Base-by-base conservation (phyloP, 2,888 invertebrate genomes). In the Oxyscelio sp. region DNA sequence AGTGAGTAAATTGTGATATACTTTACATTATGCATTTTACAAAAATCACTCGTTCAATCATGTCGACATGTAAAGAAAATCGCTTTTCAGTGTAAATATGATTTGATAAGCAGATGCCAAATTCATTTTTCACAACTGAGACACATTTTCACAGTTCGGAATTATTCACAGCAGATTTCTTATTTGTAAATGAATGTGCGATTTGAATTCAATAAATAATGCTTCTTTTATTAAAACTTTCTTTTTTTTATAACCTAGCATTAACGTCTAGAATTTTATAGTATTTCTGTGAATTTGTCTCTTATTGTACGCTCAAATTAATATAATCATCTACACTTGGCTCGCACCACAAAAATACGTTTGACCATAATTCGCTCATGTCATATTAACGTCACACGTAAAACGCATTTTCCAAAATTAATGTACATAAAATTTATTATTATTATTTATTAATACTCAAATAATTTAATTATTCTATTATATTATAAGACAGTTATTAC, bases 1-100 rank as follows among this genome's bases (percentile, higher is more conserved):
- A 50, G 50, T 50, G 50, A 50, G 50, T 50, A 50, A 50, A 43
- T 17, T 43, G 17, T 43, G 43, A 43, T 43, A 19, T 43, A 43
- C 19, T 43, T 19, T 17, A 4, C 19, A 43, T 43, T 19, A 43
- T 11, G 8, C 19, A 40, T 43, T 43, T 43, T 43, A 8, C 6
- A 43, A 5, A 11, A 8, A 43, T 17, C 8, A 43, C 6, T 43
- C 8, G 19, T 43, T 19, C 13, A 43, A 19, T 19, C 19, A 19
- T 43, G 34, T 9, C 9, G 9, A 34, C 27, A 27, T 27, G 3
- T 4, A 27, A 27, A 27, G 27, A 4, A 3, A 27, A 6, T 27
- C 27, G 27, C 27, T 27, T 27, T n/a, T n/a, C 27, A 3, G 6
- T 27, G 27, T 27, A 27, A 4, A 27, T 27, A 27, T 6, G 27